These are phyloP conservation scores for Papilio dardanus DNA, from an alignment of 1,140 invertebrate genomes.

Conservation along the genomic window DNA sequence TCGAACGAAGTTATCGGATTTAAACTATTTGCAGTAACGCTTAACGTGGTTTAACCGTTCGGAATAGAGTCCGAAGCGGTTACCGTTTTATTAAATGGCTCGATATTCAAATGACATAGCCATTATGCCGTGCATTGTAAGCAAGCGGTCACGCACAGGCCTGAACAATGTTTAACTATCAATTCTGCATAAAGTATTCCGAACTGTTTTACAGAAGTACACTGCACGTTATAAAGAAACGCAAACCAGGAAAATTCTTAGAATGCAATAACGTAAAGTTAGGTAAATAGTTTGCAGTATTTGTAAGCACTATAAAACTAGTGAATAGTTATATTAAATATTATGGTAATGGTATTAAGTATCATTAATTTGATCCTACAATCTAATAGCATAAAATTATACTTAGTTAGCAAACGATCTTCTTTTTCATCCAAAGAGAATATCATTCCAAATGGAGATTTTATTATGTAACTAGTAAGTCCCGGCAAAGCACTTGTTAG, in stretches of 20 bases:
- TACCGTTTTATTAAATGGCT: conserved; percentile 38
- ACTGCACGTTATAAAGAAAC: conserved; percentile 3
- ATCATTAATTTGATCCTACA: neutral
- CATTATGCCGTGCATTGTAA: conserved; percentile 31
- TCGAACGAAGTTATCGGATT: conserved; percentile 46
- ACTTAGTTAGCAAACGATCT: neutral
- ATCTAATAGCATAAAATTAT: neutral
- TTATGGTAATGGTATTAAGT: neutral
- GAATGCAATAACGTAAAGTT: neutral
- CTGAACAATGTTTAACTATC: conserved; percentile 29
- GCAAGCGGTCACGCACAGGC: conserved; percentile 34
- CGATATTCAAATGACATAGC: conserved; percentile 37
- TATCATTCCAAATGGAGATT: conserved; percentile 24
- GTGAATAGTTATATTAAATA: neutral
- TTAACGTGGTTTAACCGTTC: conserved; percentile 44
- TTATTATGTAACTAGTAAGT: conserved; percentile 28
- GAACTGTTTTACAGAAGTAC: neutral
- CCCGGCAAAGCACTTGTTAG: conserved; percentile 31
- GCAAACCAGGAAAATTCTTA: neutral
- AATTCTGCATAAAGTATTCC: conserved; percentile 19
- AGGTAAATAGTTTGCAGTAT: neutral
- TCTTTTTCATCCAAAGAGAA: conserved; percentile 4
- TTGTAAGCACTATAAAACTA: neutral
- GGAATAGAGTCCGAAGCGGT: conserved; percentile 40
- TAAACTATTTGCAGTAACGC: conserved; percentile 47